Evolutionary conservation across 1,140 invertebrate species (phyloP), one percentile per base, ranked within the genome.

Genomic region (Odontomachus brunneus): DNA sequence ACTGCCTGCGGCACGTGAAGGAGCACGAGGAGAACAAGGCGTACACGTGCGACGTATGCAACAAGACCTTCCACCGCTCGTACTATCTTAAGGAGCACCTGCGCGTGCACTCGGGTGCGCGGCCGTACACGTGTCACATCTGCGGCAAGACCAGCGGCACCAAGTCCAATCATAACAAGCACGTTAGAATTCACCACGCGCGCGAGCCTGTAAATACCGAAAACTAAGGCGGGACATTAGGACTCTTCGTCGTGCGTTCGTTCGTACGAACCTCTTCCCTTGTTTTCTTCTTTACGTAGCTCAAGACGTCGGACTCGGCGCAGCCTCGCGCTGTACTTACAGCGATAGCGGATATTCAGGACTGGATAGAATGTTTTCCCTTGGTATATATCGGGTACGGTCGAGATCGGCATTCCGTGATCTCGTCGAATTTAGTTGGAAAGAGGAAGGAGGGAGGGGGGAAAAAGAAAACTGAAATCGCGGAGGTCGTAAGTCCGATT

Each of bases 11-110:
- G 57, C 98, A 99, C 92, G 97, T 98, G 5, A 95, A 97, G 53
- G 98, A 98, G 90, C 98, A 99, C 93, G 97, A 97, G 78, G 97
- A 96, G 72, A 97, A 96, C 74, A 99, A 99, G 94, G 96, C 97
- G 63, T 98, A 97, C 90, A 97, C 96, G 83, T 99, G 98, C 93
- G 96, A 97, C 86, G 96, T 97, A 74, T 99, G 98, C 93, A 96
- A 96, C 66, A 97, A 99, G 92, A 96, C 96, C 59, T 98, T 98
- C 94, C 97, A 97, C 91, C 95, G 97, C 17, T 97, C 97, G 63
- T 98, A 98, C 90, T 98, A 98, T 94, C 94, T 98, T 7, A 97
- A 97, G 59, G 97, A 98, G 91, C 98, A 99, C 90, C 95, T 97
- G 93, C 95, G 97, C 84, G 96, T 97, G 22, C 98, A 99, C 88